Base-by-base conservation (phyloP, 2,888 invertebrate genomes). In the Dasysyrphus albostriatus region DNA sequence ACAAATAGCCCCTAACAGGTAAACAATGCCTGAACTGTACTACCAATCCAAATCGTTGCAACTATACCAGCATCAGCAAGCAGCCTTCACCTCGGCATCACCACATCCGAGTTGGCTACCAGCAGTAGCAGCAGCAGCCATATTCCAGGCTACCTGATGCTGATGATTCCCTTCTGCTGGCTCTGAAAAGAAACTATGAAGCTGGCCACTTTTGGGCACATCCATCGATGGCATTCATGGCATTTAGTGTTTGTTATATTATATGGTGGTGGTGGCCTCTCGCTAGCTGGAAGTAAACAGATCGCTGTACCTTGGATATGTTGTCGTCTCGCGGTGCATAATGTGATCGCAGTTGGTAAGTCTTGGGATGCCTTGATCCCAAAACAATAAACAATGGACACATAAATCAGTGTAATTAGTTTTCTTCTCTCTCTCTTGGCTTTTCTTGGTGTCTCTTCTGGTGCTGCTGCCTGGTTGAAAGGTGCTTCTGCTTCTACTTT, bases 351-450 rank as follows among this genome's bases (percentile, higher is more conserved):
- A 75, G 67, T 72, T 29, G 29, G 39, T 51, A 58, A 12, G 67
- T 73, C 83, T 61, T 61, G 24, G 88, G 83, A 88, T 80, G 83
- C 83, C 83, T 88, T 88, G 83, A 83, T 88, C 76, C 79, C 83
- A 63, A 90, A 95, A 96, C 96, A 96, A 96, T 96, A 96, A 95
- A 96, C 96, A 97, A 97, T 97, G 96, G 96, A 94, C 94, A 95
- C 96, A 97, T 97, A 97, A 97, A 97, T 97, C 96, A 96, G 96
- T 95, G 96, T 97, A 97, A 97, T 97, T 97, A 96, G 96, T 96
- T 96, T 95, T 49, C 83, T 78, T 87, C 95, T 93, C 88, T 72
- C 87, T 83, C 83, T 83, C 69, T 51, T 65, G 47, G 6, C 42
- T 51, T 65, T 32, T 3, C 42, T 49, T 74, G 92, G 91, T 92